Evolutionary conservation across 1,140 invertebrate genomes (phyloP).

Genomic region (Dreissena rostriformis): DNA sequence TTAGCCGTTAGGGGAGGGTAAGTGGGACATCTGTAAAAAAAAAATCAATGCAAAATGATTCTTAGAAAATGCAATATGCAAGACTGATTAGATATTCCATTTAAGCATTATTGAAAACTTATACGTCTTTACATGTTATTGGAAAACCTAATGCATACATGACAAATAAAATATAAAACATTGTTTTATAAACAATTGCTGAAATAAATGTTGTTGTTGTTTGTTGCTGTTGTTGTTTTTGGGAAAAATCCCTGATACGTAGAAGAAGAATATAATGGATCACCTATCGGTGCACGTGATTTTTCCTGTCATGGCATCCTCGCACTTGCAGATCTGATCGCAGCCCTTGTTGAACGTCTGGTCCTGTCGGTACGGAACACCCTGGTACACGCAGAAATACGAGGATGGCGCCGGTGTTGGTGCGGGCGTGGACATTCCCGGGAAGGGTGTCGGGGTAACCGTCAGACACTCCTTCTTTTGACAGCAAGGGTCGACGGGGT

Average conservation of each 20-base stretch:
- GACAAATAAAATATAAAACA: background rate
- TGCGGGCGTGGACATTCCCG: constrained; percentile 30
- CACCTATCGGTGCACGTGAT: constrained; percentile 72
- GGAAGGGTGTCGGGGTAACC: constrained; percentile 45
- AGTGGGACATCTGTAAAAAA: constrained; percentile 61
- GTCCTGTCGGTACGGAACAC: constrained; percentile 66
- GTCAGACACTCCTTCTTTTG: constrained; percentile 65
- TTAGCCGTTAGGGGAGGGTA: constrained; percentile 56
- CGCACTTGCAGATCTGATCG: constrained; percentile 71
- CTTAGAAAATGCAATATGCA: background rate
- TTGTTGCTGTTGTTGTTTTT: too few relatives aligned
- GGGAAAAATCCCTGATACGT: too few relatives aligned
- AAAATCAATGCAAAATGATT: background rate
- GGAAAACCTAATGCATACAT: too few relatives aligned
- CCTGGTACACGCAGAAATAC: constrained; percentile 73
- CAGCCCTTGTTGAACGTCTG: constrained; percentile 72
- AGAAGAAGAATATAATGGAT: background rate
- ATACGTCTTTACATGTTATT: too few relatives aligned
- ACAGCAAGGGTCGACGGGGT: constrained; percentile 71
- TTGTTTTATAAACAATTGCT: too few relatives aligned
- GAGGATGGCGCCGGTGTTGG: constrained; percentile 38
- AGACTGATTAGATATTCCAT: too few relatives aligned
- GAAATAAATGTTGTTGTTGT: too few relatives aligned
- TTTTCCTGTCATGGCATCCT: constrained; percentile 66
- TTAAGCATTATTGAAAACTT: too few relatives aligned